Evolutionary conservation across 2,797 vertebrate genomes (phyloP).

Genomic region (Scleropages formosus): DNA sequence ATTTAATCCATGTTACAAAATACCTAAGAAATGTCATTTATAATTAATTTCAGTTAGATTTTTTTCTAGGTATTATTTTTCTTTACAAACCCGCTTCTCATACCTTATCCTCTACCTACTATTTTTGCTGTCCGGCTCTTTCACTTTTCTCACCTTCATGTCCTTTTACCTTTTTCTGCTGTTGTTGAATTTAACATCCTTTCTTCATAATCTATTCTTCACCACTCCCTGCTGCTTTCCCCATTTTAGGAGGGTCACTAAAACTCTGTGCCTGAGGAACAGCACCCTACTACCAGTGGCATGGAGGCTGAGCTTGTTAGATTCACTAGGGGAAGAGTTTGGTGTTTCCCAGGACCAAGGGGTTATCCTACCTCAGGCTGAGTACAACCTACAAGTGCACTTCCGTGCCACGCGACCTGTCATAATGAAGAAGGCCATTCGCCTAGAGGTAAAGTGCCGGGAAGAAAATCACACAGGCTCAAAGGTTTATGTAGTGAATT

Average conservation of each 20-base stretch:
- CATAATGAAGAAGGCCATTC: constrained; percentile 71
- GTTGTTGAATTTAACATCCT: neutral
- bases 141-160: neutral
- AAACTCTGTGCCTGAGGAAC: constrained; percentile 69
- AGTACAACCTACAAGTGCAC: constrained; percentile 63
- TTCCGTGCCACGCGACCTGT: constrained; percentile 71
- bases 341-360: constrained; percentile 65
- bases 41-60: neutral
- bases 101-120: too few species aligned
- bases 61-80: too few species aligned
- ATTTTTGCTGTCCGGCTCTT: neutral
- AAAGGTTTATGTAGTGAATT: neutral
- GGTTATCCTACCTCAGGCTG: constrained; percentile 55
- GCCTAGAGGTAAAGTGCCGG: constrained; percentile 74
- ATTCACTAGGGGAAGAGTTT: constrained; percentile 80
- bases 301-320: constrained; percentile 79
- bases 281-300: constrained; percentile 65
- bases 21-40: too few species aligned
- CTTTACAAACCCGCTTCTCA: too few species aligned
- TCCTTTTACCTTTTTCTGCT: neutral
- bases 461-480: neutral
- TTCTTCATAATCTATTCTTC: neutral
- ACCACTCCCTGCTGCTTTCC: neutral
- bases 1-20: too few species aligned
- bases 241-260: constrained; percentile 66